These are phyloP conservation scores for Noctua janthe DNA, from an alignment of 2,888 invertebrate genomes.

Conservation along the genomic window DNA sequence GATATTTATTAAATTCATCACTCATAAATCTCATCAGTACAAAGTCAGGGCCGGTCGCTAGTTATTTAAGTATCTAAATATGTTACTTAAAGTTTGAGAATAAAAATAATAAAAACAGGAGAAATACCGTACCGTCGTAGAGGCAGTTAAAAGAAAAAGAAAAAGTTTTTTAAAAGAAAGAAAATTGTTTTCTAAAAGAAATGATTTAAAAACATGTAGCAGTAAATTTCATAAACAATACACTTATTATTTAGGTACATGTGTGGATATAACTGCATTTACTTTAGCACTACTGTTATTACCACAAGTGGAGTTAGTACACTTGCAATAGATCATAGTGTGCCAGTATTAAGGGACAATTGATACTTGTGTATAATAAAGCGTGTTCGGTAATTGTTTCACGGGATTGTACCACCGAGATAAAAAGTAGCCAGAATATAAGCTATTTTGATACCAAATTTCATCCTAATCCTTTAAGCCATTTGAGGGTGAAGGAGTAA, in stretches of 20 bases:
- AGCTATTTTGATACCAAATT: too few relatives aligned
- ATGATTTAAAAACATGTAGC: constrained; percentile 4
- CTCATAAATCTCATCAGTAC: too few relatives aligned
- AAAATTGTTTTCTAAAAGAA: background rate
- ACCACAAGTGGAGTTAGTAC: constrained; percentile 32
- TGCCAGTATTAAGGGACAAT: background rate
- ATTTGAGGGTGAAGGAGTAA: too few relatives aligned
- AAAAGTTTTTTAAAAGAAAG: too few relatives aligned
- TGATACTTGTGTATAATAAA: too few relatives aligned
- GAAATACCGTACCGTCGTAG: background rate
- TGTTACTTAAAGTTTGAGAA: too few relatives aligned
- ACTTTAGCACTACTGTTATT: constrained; percentile 53
- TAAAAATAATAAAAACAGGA: background rate
- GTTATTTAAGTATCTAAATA: background rate
- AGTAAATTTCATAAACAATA: constrained; percentile 47
- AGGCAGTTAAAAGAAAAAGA: background rate
- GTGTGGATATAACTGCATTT: constrained; percentile 43
- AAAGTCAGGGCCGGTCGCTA: background rate
- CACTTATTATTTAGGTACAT: constrained; percentile 25
- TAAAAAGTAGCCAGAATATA: too few relatives aligned
- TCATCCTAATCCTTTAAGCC: too few relatives aligned
- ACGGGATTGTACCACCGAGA: too few relatives aligned
- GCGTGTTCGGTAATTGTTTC: too few relatives aligned
- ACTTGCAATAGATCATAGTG: constrained; percentile 54
- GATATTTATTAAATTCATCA: too few relatives aligned